Evolutionary conservation across 2,113 vertebrate genomes (phyloP).

Genomic region (Holacanthus passer): DNA sequence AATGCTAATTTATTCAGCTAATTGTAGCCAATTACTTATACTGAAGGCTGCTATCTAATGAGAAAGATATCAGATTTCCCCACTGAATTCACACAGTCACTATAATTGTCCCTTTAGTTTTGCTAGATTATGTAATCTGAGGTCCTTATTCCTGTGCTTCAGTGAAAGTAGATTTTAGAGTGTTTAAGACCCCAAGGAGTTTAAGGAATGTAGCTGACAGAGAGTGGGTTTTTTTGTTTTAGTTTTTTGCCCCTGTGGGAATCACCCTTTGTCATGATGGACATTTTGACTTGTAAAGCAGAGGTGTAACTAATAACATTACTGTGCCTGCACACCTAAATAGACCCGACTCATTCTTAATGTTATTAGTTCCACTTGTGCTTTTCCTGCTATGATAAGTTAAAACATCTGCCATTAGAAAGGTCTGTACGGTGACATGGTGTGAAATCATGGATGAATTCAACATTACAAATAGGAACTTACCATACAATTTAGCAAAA

Average conservation of each 20-base stretch:
- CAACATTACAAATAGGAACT: slow-evolving; percentile 62
- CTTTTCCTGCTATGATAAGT: background rate
- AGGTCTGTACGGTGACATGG: background rate
- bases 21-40: background rate
- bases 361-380: background rate
- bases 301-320: background rate
- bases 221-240: too few relatives aligned
- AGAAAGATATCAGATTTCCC: background rate
- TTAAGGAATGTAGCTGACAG: background rate
- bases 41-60: background rate
- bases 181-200: background rate
- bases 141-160: background rate
- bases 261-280: too few relatives aligned
- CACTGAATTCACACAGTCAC: too few relatives aligned
- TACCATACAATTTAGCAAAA: slow-evolving; percentile 94
- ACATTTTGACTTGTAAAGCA: background rate
- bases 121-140: slow-evolving; percentile 10
- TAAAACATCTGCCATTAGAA: slow-evolving; percentile 11
- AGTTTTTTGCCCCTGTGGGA: too few relatives aligned
- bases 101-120: background rate
- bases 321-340: background rate
- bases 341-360: background rate
- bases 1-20: background rate
- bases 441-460: slow-evolving; percentile 10
- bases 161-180: background rate